These are phyloP conservation scores for Sitta carolinensis DNA, from an alignment of 2,797 vertebrate genomes.

Conservation along the genomic window DNA sequence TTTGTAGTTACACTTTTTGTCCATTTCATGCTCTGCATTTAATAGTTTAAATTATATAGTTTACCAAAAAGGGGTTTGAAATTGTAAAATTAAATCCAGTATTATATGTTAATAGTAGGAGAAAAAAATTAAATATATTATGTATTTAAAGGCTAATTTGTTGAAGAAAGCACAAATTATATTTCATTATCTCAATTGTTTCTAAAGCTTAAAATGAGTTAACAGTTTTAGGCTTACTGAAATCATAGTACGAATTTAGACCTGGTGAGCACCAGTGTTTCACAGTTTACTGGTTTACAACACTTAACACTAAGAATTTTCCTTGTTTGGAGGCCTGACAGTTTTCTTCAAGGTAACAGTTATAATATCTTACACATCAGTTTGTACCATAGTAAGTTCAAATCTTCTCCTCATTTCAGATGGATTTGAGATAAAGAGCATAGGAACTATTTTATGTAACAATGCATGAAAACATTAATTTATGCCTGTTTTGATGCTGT, in stretches of 20 bases:
- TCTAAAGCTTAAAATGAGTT: background rate
- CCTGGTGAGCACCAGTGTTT: background rate
- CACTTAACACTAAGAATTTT: background rate
- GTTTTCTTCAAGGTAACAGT: background rate
- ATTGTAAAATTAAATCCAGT: background rate
- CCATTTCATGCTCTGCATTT: background rate
- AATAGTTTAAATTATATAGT: background rate
- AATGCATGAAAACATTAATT: background rate
- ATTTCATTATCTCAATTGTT: background rate
- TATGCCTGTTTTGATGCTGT: background rate
- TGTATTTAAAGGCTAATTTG: background rate
- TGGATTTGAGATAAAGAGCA: background rate
- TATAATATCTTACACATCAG: background rate
- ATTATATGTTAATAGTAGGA: background rate
- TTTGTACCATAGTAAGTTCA: background rate
- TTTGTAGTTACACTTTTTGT: background rate
- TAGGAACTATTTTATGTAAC: background rate
- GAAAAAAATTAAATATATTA: background rate
- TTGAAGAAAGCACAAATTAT: background rate
- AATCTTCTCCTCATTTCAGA: background rate
- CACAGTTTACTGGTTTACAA: background rate
- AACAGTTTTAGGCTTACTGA: background rate
- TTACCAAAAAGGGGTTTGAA: background rate
- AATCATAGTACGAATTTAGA: background rate
- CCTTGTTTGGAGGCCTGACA: rapidly evolving